Evolutionary conservation across 2,888 invertebrate genomes (phyloP).

Genomic region (Brachypalpus laphriformis): DNA sequence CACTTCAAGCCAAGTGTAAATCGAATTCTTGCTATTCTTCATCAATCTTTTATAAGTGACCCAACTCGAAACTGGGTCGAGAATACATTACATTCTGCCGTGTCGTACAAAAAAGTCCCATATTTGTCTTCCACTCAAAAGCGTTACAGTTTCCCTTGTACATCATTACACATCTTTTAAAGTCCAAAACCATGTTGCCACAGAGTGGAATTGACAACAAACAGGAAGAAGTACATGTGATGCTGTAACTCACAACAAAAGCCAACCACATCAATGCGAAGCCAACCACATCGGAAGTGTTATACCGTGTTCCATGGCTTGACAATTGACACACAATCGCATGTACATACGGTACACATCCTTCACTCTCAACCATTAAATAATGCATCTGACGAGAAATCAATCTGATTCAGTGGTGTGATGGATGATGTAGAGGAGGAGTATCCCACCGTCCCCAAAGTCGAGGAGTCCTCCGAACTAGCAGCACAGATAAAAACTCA

Average conservation of each 20-base stretch:
- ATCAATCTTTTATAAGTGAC: background rate
- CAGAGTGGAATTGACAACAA: background rate
- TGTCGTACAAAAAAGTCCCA: background rate
- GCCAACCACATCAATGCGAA: background rate
- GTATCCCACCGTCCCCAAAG: background rate
- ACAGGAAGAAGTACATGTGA: background rate
- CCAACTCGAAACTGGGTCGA: background rate
- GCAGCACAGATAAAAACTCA: background rate
- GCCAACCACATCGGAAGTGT: slow-evolving; percentile 7
- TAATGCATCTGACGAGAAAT: slow-evolving; percentile 31
- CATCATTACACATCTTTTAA: background rate
- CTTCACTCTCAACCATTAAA: slow-evolving; percentile 7
- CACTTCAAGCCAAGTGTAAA: too few species aligned
- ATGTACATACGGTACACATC: background rate
- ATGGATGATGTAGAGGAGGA: background rate
- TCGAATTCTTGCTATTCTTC: too few species aligned
- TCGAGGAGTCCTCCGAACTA: background rate
- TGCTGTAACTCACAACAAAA: background rate
- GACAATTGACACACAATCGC: slow-evolving; percentile 6
- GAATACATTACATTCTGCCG: background rate
- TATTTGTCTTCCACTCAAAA: background rate
- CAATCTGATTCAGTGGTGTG: background rate
- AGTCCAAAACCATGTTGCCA: background rate
- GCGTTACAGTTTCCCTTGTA: background rate
- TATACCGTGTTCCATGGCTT: background rate